phyloP scores from a whole-genome alignment of 1,140 invertebrate genomes.

The Drosophila rhopaloa region DNA sequence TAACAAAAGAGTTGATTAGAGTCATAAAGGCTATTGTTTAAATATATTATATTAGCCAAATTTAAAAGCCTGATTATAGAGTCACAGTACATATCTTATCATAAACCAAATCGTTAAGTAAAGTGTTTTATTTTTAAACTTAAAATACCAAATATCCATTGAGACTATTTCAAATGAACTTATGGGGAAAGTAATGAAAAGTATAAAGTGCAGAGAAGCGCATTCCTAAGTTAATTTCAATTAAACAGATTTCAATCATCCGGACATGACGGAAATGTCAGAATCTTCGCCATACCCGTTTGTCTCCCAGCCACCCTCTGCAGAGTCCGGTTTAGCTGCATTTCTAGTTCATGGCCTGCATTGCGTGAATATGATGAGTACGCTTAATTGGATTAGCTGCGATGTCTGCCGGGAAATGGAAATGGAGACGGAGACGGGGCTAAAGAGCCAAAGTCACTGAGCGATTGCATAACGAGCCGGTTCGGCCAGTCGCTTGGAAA shows the following conservation, averaged over 20 bases:
- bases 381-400: slow-evolving; percentile 75
- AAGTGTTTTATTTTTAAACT: no score
- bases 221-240: slow-evolving; percentile 51
- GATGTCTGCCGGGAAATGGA: slow-evolving; percentile 59
- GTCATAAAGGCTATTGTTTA: no score
- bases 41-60: no score
- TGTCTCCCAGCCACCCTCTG: slow-evolving; percentile 7
- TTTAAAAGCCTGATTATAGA: no score
- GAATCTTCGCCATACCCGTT: slow-evolving; percentile 35
- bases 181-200: background rate
- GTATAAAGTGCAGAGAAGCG: background rate
- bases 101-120: no score
- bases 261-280: slow-evolving; percentile 76
- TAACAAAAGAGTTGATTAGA: no score
- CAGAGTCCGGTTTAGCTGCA: slow-evolving; percentile 24
- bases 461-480: slow-evolving; percentile 65
- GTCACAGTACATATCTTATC: no score
- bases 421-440: slow-evolving; percentile 30
- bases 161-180: no score
- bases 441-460: slow-evolving; percentile 44
- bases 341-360: slow-evolving; percentile 75
- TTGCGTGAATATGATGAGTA: slow-evolving; percentile 77
- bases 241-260: slow-evolving; percentile 73
- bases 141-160: no score
- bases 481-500: slow-evolving; percentile 24